These are phyloP conservation scores for Psilopsiagon aymara DNA, from an alignment of 2,113 vertebrate species.

Conservation along the genomic window DNA sequence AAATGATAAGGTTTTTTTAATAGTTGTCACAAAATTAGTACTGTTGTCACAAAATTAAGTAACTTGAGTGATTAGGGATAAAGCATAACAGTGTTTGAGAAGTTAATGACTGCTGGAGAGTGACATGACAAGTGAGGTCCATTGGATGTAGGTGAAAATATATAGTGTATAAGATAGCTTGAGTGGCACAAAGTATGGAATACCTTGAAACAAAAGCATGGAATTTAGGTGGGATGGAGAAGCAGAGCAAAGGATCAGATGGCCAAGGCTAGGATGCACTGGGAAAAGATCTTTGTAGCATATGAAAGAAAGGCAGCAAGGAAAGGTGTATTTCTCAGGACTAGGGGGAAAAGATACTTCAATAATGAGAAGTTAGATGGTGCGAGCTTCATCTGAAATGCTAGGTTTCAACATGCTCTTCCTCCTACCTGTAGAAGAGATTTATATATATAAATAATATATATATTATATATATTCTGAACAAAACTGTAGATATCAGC, in stretches of 20 bases:
- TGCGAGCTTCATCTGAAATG: not conserved
- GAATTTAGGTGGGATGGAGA: not conserved
- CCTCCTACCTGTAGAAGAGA: not conserved
- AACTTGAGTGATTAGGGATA: not conserved
- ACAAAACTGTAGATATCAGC: not conserved
- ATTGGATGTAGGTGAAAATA: not conserved
- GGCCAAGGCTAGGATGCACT: too few relatives aligned
- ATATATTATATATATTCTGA: not conserved
- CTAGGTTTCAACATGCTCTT: not conserved
- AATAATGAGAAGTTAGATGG: not conserved
- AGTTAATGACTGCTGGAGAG: not conserved
- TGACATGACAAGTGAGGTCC: too few relatives aligned
- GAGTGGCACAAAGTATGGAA: not conserved
- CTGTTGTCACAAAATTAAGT: not conserved
- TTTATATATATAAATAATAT: not conserved
- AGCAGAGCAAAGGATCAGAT: not conserved
- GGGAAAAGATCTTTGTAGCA: not conserved
- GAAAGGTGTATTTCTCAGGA: not conserved
- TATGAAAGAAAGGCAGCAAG: not conserved
- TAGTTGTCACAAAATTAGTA: not conserved
- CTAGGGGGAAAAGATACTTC: not conserved
- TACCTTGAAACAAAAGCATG: not conserved
- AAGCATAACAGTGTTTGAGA: not conserved
- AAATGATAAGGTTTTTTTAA: not conserved
- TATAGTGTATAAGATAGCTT: too few relatives aligned